These are phyloP conservation scores for Aldrovandia affinis DNA, from an alignment of 2,797 vertebrate genomes.

Conservation along the genomic window DNA sequence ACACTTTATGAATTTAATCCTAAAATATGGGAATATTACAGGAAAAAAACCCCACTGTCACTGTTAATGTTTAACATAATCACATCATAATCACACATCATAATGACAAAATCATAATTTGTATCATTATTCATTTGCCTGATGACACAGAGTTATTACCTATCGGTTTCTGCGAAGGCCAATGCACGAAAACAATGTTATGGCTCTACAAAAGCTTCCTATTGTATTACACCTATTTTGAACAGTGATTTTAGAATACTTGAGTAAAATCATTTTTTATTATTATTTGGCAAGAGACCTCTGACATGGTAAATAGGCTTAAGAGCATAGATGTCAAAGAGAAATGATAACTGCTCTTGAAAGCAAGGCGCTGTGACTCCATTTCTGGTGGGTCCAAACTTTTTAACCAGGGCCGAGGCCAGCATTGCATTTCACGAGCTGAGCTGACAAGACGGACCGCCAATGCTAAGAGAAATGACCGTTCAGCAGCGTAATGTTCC, in stretches of 20 bases:
- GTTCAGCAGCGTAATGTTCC: background rate
- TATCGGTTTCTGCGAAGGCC: too few relatives aligned
- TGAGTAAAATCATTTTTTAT: too few relatives aligned
- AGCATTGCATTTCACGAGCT: background rate
- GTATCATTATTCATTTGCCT: background rate
- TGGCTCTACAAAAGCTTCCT: too few relatives aligned
- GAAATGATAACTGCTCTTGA: background rate
- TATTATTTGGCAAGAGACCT: background rate
- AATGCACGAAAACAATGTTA: too few relatives aligned
- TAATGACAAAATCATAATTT: too few relatives aligned
- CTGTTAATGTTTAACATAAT: too few relatives aligned
- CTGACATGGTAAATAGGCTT: background rate
- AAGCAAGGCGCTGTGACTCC: background rate
- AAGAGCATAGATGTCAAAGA: background rate
- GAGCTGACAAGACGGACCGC: background rate
- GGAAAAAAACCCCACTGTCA: background rate
- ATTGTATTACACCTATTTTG: too few relatives aligned
- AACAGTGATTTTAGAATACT: too few relatives aligned
- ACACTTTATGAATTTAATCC: slow-evolving; percentile 16
- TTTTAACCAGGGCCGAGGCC: background rate
- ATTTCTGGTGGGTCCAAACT: background rate
- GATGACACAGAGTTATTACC: background rate
- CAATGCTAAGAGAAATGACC: background rate
- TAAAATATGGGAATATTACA: too few relatives aligned
- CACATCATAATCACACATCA: too few relatives aligned